These are phyloP conservation scores for Saxidomus purpurata DNA, from an alignment of 1,140 invertebrate genomes.

Conservation along the genomic window DNA sequence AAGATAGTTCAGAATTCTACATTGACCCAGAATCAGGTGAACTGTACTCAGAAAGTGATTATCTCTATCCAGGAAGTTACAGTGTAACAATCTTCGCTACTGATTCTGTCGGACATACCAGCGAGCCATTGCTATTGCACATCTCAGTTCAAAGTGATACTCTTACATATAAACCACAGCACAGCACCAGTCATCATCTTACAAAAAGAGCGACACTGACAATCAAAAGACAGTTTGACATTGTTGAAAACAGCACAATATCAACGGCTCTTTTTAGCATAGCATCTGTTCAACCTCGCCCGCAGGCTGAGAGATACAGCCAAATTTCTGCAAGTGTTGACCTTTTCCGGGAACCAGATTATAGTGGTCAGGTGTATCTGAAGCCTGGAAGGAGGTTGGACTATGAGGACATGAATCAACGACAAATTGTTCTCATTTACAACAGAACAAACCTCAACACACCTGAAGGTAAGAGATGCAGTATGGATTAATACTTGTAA, in stretches of 20 bases:
- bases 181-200: slow-evolving; percentile 1
- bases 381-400: slow-evolving; percentile 32
- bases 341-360: slow-evolving; percentile 24
- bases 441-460: slow-evolving; percentile 47
- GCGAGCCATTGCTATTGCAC: slow-evolving; percentile 9
- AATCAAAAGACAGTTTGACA: slow-evolving; percentile 29
- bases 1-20: slow-evolving; percentile 34
- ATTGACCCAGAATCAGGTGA: slow-evolving; percentile 35
- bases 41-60: slow-evolving; percentile 39
- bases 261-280: slow-evolving; percentile 35
- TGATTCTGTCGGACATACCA: slow-evolving; percentile 47
- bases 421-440: slow-evolving; percentile 46
- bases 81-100: slow-evolving; percentile 20
- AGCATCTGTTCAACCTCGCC: slow-evolving; percentile 26
- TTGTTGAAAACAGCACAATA: slow-evolving; percentile 61
- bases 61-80: slow-evolving; percentile 52
- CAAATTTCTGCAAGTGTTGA: slow-evolving; percentile 41
- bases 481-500: neutral
- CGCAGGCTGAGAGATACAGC: slow-evolving; percentile 17
- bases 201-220: slow-evolving; percentile 34
- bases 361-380: slow-evolving; percentile 47
- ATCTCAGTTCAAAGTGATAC: slow-evolving; percentile 22
- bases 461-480: slow-evolving; percentile 45
- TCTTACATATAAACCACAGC: slow-evolving; percentile 27
- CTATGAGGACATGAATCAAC: slow-evolving; percentile 44